A percentile compares a stretch with the other conserved stretches of the same genome.
Evolutionary conservation across 2,797 vertebrate species (phyloP).

Genomic region (Geotrypetes seraphini): DNA sequence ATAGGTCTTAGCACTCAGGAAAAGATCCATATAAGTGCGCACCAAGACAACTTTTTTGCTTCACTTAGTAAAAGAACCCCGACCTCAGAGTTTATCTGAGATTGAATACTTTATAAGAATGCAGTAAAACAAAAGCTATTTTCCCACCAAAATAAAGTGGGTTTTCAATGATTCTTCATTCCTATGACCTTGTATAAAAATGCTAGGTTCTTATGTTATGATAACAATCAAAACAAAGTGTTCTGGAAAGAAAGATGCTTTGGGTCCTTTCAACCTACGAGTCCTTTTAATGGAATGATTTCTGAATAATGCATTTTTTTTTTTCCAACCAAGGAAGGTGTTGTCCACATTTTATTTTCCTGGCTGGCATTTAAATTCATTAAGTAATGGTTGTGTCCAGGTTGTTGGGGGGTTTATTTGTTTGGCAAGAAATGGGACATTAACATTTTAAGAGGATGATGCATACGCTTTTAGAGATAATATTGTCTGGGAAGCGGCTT

Average conservation of each 20-base stretch:
- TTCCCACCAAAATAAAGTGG: too few relatives aligned
- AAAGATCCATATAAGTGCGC: too few relatives aligned
- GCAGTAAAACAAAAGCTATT: too few relatives aligned
- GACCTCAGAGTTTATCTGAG: too few relatives aligned
- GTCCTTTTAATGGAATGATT: constrained; percentile 40
- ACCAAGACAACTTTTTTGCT: too few relatives aligned
- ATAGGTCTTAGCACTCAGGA: too few relatives aligned
- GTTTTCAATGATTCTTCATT: too few relatives aligned
- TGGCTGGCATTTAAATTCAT: constrained; percentile 33
- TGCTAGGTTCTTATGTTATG: constrained; percentile 35
- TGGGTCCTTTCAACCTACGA: constrained; percentile 35
- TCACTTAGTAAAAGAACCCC: too few relatives aligned
- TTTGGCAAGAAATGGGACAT: constrained; percentile 45
- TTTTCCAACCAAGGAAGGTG: constrained; percentile 33
- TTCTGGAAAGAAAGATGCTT: constrained; percentile 36
- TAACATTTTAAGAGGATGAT: constrained; percentile 53
- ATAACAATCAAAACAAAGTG: constrained; percentile 35
- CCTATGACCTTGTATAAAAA: too few relatives aligned
- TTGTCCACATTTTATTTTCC: constrained; percentile 38
- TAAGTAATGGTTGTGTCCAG: constrained; percentile 36
- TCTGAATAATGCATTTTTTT: constrained; percentile 49
- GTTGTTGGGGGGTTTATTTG: constrained; percentile 41
- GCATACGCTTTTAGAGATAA: constrained; percentile 42
- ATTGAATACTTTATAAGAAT: too few relatives aligned
- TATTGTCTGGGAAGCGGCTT: constrained; percentile 35